Conservation (phyloP, 2,888 invertebrate genomes). For the Meteorus colon region DNA sequence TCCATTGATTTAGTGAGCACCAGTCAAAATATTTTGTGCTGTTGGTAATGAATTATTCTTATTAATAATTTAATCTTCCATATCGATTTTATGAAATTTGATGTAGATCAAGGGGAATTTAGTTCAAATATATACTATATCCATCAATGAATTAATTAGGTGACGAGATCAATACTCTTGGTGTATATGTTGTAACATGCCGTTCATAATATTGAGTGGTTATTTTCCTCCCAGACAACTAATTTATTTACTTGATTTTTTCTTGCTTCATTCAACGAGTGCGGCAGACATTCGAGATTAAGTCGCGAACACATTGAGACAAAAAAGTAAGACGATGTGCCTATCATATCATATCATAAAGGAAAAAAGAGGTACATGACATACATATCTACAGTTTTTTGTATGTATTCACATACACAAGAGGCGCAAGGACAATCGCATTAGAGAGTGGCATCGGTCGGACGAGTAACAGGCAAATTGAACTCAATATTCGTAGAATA, state of each 20-base stretch:
- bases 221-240: constrained; percentile 26
- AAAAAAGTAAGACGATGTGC: constrained; percentile 10
- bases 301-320: constrained; percentile 35
- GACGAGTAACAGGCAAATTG: constrained; percentile 67
- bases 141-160: constrained; percentile 23
- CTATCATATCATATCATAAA: neutral
- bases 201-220: constrained; percentile 32
- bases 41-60: constrained; percentile 8
- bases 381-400: neutral
- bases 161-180: constrained; percentile 21
- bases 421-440: constrained; percentile 66
- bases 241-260: constrained; percentile 18
- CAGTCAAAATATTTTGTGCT: constrained; percentile 5
- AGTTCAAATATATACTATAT: constrained; percentile 20
- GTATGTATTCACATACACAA: constrained; percentile 36
- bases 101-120: neutral
- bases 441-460: constrained; percentile 58
- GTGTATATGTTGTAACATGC: constrained; percentile 1
- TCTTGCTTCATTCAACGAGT: constrained; percentile 8
- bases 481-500: constrained; percentile 71
- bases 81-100: neutral
- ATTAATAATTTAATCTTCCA: neutral
- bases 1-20: constrained; percentile 26
- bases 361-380: neutral
- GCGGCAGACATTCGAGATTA: constrained; percentile 38